These are phyloP conservation scores for Apis mellifera DNA, from an alignment of 1,140 invertebrate species.

Conservation along the genomic window DNA sequence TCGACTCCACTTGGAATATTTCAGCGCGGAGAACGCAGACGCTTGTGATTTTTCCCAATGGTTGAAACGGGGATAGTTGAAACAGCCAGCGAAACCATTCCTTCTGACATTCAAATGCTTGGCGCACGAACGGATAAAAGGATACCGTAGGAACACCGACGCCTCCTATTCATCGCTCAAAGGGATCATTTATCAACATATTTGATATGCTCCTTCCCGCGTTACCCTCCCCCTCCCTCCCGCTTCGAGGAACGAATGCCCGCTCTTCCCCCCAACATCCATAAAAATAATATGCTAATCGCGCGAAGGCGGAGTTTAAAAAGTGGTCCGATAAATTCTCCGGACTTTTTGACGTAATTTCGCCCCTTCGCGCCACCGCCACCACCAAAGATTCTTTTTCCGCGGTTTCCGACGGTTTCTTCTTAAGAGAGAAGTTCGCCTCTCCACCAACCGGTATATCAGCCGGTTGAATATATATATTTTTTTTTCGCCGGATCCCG, in stretches of 20 bases:
- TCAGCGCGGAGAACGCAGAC: constrained; percentile 27
- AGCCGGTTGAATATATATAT: constrained; percentile 57
- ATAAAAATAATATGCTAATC: constrained; percentile 82
- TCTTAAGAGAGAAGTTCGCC: constrained; percentile 63
- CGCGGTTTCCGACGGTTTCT: constrained; percentile 70
- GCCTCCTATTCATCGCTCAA: constrained; percentile 77
- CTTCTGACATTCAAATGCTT: constrained; percentile 79
- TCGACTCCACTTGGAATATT: constrained; percentile 56
- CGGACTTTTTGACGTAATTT: constrained; percentile 81
- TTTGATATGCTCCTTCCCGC: constrained; percentile 78
- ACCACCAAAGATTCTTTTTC: constrained; percentile 77
- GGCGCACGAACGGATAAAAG: constrained; percentile 59
- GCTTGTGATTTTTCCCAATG: constrained; percentile 50
- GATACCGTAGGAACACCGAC: constrained; percentile 66
- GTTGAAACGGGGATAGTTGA: constrained; percentile 42
- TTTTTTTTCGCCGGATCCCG: constrained; percentile 42
- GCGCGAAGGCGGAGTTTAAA: constrained; percentile 80
- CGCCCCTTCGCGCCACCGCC: constrained; percentile 60
- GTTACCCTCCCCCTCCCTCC: constrained; percentile 55
- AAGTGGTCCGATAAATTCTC: constrained; percentile 81
- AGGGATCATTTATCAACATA: constrained; percentile 82
- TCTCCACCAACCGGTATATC: constrained; percentile 56
- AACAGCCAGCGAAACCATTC: constrained; percentile 55
- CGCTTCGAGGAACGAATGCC: too few relatives aligned
- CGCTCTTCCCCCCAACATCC: constrained; percentile 56